Percentiles rank a stretch among this genome's conserved stretches.
Conservation (phyloP, 2,113 vertebrate genomes). For the Callopanchax toddi region DNA sequence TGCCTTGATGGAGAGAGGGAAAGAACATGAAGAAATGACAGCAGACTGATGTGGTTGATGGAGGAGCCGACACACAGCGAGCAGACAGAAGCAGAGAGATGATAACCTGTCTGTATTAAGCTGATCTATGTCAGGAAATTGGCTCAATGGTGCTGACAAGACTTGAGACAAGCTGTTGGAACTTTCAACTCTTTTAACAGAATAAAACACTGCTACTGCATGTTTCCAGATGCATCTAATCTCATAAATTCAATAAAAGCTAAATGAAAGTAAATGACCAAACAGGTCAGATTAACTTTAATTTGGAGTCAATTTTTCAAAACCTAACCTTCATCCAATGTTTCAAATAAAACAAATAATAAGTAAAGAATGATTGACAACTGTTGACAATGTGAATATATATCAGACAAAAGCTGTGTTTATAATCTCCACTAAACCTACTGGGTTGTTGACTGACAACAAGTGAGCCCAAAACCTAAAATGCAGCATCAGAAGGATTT, state of each 20-base stretch:
- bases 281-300: too few relatives aligned
- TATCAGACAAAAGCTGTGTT: too few relatives aligned
- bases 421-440: too few relatives aligned
- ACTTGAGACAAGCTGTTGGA: conserved; percentile 23
- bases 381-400: too few relatives aligned
- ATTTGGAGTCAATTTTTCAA: too few relatives aligned
- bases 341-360: too few relatives aligned
- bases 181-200: not conserved
- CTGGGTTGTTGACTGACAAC: too few relatives aligned
- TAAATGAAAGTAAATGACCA: not conserved
- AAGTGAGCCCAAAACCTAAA: too few relatives aligned
- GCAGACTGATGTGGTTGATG: conserved; percentile 50
- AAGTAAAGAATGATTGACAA: too few relatives aligned
- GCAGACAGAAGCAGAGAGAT: conserved; percentile 31
- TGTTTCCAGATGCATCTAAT: not conserved
- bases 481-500: too few relatives aligned
- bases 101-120: conserved; percentile 49
- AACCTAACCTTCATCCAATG: too few relatives aligned
- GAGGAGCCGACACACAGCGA: conserved; percentile 38
- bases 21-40: conserved; percentile 39
- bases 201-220: not conserved
- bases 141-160: conserved; percentile 33
- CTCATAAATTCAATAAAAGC: not conserved
- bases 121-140: conserved; percentile 58
- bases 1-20: conserved; percentile 39